Evolutionary conservation across 2,113 vertebrate species (phyloP).

Genomic region (Hippopotamus amphibius): DNA sequence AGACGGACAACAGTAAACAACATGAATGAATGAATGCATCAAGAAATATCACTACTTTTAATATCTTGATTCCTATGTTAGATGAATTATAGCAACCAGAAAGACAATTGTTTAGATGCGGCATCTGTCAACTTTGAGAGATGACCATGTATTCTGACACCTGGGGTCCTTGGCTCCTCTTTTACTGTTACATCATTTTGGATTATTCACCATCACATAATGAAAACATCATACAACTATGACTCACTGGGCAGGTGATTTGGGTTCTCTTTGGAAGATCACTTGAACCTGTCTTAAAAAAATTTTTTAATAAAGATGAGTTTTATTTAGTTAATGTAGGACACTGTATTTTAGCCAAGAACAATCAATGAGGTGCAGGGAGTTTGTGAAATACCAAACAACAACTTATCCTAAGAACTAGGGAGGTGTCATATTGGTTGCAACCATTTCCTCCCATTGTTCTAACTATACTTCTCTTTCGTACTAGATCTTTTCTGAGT

Average conservation of each 20-base stretch:
- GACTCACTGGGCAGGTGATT: background rate
- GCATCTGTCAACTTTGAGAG: background rate
- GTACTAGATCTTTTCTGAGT: conserved; percentile 27
- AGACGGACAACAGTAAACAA: background rate
- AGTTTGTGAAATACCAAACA: background rate
- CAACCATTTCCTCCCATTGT: background rate
- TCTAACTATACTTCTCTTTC: background rate
- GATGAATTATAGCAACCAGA: background rate
- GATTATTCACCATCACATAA: background rate
- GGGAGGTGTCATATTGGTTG: background rate
- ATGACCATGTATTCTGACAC: background rate
- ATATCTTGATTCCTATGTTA: background rate
- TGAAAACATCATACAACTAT: background rate
- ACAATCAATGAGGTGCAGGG: background rate
- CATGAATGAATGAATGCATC: background rate
- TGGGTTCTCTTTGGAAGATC: background rate
- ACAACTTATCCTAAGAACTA: background rate
- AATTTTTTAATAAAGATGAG: background rate
- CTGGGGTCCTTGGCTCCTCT: background rate
- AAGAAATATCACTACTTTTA: background rate
- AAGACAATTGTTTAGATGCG: background rate
- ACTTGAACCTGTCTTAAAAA: background rate
- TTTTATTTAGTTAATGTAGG: background rate
- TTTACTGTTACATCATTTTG: background rate
- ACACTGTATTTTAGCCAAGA: conserved; percentile 7